phyloP scores from a whole-genome alignment of 1,140 invertebrate species.

The Portunus trituberculatus region DNA sequence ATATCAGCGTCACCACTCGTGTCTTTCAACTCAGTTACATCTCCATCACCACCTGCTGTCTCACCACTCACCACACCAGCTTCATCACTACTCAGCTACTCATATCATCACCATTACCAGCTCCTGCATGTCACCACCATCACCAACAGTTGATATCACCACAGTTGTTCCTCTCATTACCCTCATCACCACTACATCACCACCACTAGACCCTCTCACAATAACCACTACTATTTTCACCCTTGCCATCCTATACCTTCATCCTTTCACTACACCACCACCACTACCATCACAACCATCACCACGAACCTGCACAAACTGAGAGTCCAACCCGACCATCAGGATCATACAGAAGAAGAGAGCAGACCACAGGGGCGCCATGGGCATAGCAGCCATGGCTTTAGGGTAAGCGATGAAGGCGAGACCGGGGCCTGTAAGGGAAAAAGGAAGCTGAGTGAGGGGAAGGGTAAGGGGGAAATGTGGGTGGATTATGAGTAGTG shows the following conservation, averaged over 20 bases:
- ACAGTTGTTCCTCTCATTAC: neutral
- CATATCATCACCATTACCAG: too few relatives aligned
- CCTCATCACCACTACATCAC: neutral
- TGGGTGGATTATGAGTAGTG: neutral
- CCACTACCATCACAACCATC: neutral
- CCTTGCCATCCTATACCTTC: neutral
- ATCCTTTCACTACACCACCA: neutral
- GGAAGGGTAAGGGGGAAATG: neutral
- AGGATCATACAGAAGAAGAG: conserved; percentile 86
- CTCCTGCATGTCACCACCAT: neutral
- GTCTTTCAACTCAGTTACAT: too few relatives aligned
- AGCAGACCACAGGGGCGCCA: conserved; percentile 80
- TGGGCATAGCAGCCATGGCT: conserved; percentile 79
- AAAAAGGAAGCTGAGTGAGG: neutral
- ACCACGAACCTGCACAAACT: conserved; percentile 80
- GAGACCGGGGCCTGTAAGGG: conserved; percentile 81
- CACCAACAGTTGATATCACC: too few relatives aligned
- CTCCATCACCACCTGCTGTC: neutral
- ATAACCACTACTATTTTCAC: neutral
- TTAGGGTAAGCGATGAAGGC: conserved; percentile 83
- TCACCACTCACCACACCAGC: neutral
- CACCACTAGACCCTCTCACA: neutral
- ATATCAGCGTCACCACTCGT: too few relatives aligned
- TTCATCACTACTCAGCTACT: too few relatives aligned
- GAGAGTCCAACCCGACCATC: conserved; percentile 84